Evolutionary conservation across 2,797 vertebrate species (phyloP), one percentile per base, ranked within the genome.

Genomic region (Craterocephalus amniculus): DNA sequence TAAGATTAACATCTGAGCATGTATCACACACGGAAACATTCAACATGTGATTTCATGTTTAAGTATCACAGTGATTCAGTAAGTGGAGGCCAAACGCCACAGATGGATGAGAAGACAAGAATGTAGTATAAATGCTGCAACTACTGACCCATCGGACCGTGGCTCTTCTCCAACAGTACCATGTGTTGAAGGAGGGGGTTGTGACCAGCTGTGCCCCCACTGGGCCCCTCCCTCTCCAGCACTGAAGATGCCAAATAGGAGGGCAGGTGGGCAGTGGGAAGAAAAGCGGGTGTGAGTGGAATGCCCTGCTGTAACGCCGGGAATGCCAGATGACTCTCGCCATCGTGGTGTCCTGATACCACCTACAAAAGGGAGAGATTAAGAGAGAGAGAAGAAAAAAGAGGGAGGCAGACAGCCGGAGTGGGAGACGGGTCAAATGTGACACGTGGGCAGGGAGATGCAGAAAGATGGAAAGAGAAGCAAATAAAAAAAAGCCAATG

Each of bases 101-200:
- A 43, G 7, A 65, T 63, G 40, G 38, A 57, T 29, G 14, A 77
- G 1, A 38, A 35, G 52, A 61, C 24, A 63, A 36, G 56, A 68
- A 61, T 59, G 51, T 16, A 14, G 10, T 69, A 43, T 24, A 58
- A 63, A 70, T 75, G 61, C 40, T 67, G 38, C 67, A 31, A 58
- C 58, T 13, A 35, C 95, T 92, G 83, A 98, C 97, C 96, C 91
- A 98, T 91, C 58, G 96, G 91, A 0, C 93, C 94, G 91, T 96
- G 97, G 57, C 95, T 93, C 89, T 96, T 96, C 84, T 99, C 97
- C 94, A 99, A 90, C 29, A 98, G 87, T 51, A 96, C 97, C 96
- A 98, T 97, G 93, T 98, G 97, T 80, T 97, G 97, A 69, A 98
- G 94, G 2, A 98, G 96, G 48, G 97, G 94, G 92, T 90, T 96